Conservation (phyloP, 1,140 invertebrate genomes). For the Ectropis grisescens region DNA sequence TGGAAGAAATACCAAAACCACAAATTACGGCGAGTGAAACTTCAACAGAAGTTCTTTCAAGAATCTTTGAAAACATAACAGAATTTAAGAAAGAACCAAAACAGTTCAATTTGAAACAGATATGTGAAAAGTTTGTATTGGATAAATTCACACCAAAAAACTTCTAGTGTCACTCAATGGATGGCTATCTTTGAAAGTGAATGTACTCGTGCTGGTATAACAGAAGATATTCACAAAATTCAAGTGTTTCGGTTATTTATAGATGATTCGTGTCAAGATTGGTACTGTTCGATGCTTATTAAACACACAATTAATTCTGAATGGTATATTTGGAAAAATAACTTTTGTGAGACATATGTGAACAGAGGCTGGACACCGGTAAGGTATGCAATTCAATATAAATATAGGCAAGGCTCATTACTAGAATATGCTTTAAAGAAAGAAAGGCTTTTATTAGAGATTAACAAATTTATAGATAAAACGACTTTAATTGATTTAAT, state of each 20-base stretch:
- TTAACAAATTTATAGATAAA: too few species aligned
- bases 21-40: too few species aligned
- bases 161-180: slow-evolving; percentile 20
- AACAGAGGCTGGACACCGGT: slow-evolving; percentile 29
- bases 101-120: too few species aligned
- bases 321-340: slow-evolving; percentile 29
- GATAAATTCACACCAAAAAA: slow-evolving; percentile 24
- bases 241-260: slow-evolving; percentile 21
- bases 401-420: slow-evolving; percentile 17
- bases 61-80: too few species aligned
- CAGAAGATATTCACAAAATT: slow-evolving; percentile 22
- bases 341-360: slow-evolving; percentile 30
- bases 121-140: slow-evolving; percentile 17
- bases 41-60: too few species aligned
- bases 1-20: too few species aligned
- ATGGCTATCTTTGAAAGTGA: too few species aligned
- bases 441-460: too few species aligned
- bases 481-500: too few species aligned
- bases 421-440: too few species aligned
- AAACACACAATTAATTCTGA: slow-evolving; percentile 25
- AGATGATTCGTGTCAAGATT: slow-evolving; percentile 24
- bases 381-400: slow-evolving; percentile 30
- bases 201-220: slow-evolving; percentile 18
- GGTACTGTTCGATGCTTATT: slow-evolving; percentile 24
- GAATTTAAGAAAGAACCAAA: too few species aligned